Evolutionary conservation across 2,113 vertebrate genomes (phyloP).

Genomic region (Cranoglanis bouderius): DNA sequence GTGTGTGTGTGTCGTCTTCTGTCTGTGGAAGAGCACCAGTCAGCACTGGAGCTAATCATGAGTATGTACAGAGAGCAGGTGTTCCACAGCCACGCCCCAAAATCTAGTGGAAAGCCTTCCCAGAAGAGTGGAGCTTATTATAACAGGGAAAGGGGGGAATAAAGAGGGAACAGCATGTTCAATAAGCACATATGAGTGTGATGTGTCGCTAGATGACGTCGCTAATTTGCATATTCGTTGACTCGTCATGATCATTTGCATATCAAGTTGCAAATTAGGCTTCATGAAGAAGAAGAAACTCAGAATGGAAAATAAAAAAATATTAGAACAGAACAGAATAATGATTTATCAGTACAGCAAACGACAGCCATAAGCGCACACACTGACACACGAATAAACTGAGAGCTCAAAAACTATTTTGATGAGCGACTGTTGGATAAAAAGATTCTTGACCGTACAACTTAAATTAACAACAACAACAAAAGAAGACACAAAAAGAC

Average conservation of each 20-base stretch:
- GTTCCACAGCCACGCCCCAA: conserved; percentile 61
- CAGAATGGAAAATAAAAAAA: no score
- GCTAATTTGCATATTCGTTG: background rate
- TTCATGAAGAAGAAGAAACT: background rate
- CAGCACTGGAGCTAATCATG: conserved; percentile 96
- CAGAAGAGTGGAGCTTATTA: no score
- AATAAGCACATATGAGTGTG: no score
- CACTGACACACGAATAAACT: background rate
- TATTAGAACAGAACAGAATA: background rate
- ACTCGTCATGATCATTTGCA: background rate
- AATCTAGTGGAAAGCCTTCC: no score
- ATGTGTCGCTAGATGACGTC: background rate
- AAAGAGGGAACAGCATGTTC: no score
- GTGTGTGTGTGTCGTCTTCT: conserved; percentile 46
- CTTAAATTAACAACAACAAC: background rate
- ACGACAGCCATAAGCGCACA: background rate
- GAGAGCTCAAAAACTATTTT: conserved; percentile 6
- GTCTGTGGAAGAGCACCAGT: conserved; percentile 86
- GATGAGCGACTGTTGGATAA: background rate
- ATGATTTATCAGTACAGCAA: background rate
- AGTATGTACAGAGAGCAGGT: conserved; percentile 97
- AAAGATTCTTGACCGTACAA: conserved; percentile 1
- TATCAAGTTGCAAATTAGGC: background rate
- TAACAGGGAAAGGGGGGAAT: no score
- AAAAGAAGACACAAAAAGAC: background rate